A percentile compares a stretch with the other conserved stretches of the same genome.
Conservation (phyloP, 2,113 vertebrate species). For the Chamaetylas fuelleborni region DNA sequence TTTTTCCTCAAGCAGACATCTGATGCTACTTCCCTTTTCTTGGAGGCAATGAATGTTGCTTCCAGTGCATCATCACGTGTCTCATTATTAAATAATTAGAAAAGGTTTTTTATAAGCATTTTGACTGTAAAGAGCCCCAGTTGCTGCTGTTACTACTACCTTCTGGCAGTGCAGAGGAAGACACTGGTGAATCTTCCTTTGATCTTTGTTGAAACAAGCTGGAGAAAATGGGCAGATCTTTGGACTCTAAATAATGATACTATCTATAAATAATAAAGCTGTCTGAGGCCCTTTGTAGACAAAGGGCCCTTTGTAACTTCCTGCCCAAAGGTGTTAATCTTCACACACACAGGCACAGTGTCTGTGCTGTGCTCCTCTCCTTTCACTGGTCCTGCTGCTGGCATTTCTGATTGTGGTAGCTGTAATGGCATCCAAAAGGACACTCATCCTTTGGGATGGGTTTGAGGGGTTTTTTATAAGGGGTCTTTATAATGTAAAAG, state of each 20-base stretch:
- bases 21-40: background rate
- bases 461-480: background rate
- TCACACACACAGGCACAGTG: background rate
- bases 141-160: background rate
- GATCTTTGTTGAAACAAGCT: conserved; percentile 33
- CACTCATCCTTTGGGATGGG: background rate
- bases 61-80: conserved; percentile 3
- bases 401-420: background rate
- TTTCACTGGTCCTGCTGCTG: background rate
- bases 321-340: background rate
- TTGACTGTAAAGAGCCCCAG: background rate
- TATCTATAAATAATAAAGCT: conserved; percentile 1
- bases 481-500: background rate
- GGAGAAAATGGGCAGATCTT: background rate
- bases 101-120: conserved; percentile 28
- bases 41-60: background rate
- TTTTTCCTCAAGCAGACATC: background rate
- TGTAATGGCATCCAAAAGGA: background rate
- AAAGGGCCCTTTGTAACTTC: background rate
- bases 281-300: background rate
- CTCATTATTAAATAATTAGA: conserved; percentile 42
- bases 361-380: background rate
- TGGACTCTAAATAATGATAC: background rate
- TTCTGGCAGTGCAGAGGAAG: conserved; percentile 9
- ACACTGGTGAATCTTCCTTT: conserved; percentile 7